Percentiles rank a stretch among this genome's conserved stretches.
phyloP scores from a whole-genome alignment of 2,888 invertebrate species.

The Polymixis lichenea region DNA sequence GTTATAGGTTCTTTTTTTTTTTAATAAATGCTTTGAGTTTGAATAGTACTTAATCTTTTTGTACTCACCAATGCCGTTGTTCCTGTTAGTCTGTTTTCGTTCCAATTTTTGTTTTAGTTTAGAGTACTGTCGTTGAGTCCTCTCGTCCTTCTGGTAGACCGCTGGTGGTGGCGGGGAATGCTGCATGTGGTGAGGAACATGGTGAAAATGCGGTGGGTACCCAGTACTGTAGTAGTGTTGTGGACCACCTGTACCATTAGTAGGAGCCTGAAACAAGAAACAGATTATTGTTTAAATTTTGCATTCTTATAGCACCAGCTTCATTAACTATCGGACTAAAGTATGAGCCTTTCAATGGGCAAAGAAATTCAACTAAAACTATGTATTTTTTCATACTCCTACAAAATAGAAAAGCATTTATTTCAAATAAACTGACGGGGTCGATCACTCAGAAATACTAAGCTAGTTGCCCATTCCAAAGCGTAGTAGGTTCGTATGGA shows the following conservation, averaged over 20 bases:
- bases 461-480: too few relatives aligned
- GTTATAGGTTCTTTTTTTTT: too few relatives aligned
- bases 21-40: too few relatives aligned
- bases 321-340: background rate
- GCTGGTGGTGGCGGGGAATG: constrained; percentile 92
- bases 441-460: too few relatives aligned
- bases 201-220: constrained; percentile 90
- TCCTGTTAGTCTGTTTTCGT: constrained; percentile 90
- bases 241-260: constrained; percentile 93
- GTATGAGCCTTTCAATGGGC: background rate
- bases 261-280: constrained; percentile 91
- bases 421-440: too few relatives aligned
- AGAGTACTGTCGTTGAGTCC: constrained; percentile 94
- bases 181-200: constrained; percentile 92
- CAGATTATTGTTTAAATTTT: background rate
- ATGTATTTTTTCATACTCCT: background rate
- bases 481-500: too few relatives aligned
- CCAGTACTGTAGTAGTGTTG: constrained; percentile 92
- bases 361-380: background rate
- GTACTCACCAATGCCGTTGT: constrained; percentile 90
- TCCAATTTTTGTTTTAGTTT: constrained; percentile 95
- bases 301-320: background rate
- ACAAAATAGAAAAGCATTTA: background rate
- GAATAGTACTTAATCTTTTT: too few relatives aligned
- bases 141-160: constrained; percentile 94